Percentiles rank a stretch among this genome's conserved stretches.
Evolutionary conservation across 1,140 invertebrate genomes (phyloP).

Genomic region (Pogonomyrmex californicus): DNA sequence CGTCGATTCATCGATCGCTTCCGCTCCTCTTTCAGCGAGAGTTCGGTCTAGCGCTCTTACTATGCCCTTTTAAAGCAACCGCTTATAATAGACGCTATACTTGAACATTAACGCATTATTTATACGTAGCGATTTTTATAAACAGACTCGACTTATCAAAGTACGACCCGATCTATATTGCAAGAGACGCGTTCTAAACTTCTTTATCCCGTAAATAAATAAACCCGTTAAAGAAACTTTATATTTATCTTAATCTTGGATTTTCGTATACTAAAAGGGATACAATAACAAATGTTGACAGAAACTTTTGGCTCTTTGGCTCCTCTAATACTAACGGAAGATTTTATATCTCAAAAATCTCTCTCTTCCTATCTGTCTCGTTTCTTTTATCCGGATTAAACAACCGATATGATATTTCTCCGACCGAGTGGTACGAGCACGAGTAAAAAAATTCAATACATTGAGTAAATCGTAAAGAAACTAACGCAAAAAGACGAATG

Average conservation of each 20-base stretch:
- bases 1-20: conserved; percentile 50
- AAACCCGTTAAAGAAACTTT: not conserved
- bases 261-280: not conserved
- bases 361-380: too few species aligned
- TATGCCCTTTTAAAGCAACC: conserved; percentile 17
- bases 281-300: not conserved
- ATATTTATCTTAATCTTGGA: not conserved
- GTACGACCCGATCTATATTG: not conserved
- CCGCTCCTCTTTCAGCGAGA: conserved; percentile 35
- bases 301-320: not conserved
- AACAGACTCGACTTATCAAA: conserved; percentile 1
- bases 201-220: not conserved
- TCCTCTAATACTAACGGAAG: not conserved
- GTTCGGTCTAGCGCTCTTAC: not conserved
- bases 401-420: not conserved
- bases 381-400: not conserved
- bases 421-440: not conserved
- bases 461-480: not conserved
- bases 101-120: conserved; percentile 14
- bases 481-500: not conserved
- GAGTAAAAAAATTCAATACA: not conserved
- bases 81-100: conserved; percentile 9
- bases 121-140: conserved; percentile 28
- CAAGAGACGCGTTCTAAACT: conserved; percentile 7
- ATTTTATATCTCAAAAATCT: not conserved